Evolutionary conservation across 2,113 vertebrate genomes (phyloP).

Genomic region (Herpetotheres cachinnans): DNA sequence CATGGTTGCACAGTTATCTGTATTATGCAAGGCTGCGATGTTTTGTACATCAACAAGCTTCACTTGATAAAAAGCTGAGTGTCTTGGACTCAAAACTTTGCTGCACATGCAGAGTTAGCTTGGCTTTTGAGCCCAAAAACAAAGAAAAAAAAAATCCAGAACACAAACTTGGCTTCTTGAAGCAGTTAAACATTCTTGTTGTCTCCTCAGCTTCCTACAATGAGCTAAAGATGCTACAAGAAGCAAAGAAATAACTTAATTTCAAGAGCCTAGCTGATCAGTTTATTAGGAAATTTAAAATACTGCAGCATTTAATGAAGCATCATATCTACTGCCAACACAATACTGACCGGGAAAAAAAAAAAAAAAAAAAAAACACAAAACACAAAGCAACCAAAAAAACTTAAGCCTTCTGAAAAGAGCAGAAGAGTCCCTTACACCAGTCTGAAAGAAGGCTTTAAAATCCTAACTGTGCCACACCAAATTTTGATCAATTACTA

Average conservation of each 20-base stretch:
- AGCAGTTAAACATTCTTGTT: background rate
- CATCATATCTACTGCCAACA: background rate
- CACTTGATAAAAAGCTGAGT: background rate
- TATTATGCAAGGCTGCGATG: background rate
- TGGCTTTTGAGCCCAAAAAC: background rate
- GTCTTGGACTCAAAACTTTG: background rate
- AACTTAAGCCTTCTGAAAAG: background rate
- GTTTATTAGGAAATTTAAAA: background rate
- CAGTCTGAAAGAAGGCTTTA: background rate
- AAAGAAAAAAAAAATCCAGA: background rate
- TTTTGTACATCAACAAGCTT: background rate
- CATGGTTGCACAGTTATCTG: background rate
- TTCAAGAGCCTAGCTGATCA: background rate
- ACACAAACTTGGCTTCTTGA: background rate
- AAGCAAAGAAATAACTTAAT: background rate
- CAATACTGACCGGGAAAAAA: background rate
- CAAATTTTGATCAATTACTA: background rate
- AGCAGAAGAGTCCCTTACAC: background rate
- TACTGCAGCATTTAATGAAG: background rate
- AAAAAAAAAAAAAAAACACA: background rate
- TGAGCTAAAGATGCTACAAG: background rate
- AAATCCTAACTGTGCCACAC: background rate
- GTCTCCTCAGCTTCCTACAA: background rate
- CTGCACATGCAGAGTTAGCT: background rate
- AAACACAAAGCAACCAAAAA: background rate